Conservation (phyloP, 2,888 invertebrate species). For the Phaonia tiefii region DNA sequence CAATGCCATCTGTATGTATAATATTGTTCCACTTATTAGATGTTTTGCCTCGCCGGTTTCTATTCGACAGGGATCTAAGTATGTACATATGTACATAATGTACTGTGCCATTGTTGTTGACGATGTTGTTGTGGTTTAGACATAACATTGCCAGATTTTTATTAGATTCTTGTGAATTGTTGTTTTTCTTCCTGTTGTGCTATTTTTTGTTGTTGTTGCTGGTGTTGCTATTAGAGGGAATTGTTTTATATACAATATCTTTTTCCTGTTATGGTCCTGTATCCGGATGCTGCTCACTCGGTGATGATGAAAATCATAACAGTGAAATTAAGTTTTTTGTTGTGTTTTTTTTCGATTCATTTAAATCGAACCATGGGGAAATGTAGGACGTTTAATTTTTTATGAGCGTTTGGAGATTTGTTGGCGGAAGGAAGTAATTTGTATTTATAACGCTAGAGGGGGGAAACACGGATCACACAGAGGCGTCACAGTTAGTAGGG, state of each 20-base stretch:
- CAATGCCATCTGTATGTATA: constrained; percentile 19
- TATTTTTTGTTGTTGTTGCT: background rate
- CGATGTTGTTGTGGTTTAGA: constrained; percentile 25
- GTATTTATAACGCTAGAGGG: constrained; percentile 23
- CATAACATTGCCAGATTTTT: constrained; percentile 19
- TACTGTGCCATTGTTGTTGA: constrained; percentile 26
- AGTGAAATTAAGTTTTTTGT: constrained; percentile 42
- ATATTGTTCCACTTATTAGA: background rate
- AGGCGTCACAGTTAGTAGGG: background rate
- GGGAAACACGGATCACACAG: background rate
- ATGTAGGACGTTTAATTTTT: constrained; percentile 25
- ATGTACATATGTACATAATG: background rate
- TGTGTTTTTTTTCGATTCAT: constrained; percentile 1
- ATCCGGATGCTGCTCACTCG: background rate
- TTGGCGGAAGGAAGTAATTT: constrained; percentile 22
- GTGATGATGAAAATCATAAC: constrained; percentile 40
- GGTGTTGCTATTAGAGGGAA: background rate
- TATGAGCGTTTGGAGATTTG: constrained; percentile 1
- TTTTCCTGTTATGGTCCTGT: background rate
- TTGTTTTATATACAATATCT: background rate
- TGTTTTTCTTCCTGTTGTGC: background rate
- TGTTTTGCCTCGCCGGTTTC: constrained; percentile 2
- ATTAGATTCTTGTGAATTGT: constrained; percentile 28
- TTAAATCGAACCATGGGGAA: constrained; percentile 53
- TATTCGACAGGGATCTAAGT: constrained; percentile 3